phyloP scores from a whole-genome alignment of 2,888 invertebrate genomes.

The Dusona sp. region DNA sequence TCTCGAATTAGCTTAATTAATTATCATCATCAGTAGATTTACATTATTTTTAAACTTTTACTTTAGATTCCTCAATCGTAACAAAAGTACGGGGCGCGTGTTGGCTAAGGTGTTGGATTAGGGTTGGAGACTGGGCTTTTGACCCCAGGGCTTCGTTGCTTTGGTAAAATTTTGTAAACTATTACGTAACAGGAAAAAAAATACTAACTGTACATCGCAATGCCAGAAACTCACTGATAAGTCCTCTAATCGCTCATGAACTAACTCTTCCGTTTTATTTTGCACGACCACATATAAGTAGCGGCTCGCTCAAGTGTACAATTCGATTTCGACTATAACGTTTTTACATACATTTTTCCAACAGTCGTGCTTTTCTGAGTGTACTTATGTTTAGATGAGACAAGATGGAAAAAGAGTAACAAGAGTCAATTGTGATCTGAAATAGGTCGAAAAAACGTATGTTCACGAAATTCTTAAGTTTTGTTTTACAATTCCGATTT shows the following conservation, averaged over 20 bases:
- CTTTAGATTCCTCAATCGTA: conserved; percentile 20
- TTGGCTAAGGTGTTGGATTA: too few relatives aligned
- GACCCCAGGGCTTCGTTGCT: not conserved
- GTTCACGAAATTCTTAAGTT: not conserved
- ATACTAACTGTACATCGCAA: conserved; percentile 60
- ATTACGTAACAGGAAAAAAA: not conserved
- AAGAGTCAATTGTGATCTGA: not conserved
- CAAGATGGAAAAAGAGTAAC: conserved; percentile 8
- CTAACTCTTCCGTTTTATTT: conserved; percentile 70
- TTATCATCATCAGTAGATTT: too few relatives aligned
- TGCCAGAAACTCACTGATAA: conserved; percentile 44
- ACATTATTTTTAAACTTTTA: too few relatives aligned
- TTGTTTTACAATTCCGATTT: not conserved
- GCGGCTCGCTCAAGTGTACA: conserved; percentile 48
- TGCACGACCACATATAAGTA: conserved; percentile 67
- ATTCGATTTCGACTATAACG: conserved; percentile 73
- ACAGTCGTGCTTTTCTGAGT: conserved; percentile 48
- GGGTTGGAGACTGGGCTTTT: too few relatives aligned
- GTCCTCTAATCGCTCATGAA: conserved; percentile 60
- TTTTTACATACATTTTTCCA: conserved; percentile 70
- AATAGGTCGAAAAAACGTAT: too few relatives aligned
- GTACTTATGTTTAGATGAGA: not conserved
- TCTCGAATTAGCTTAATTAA: too few relatives aligned
- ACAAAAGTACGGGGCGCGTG: too few relatives aligned
- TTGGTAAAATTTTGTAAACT: conserved; percentile 10